Evolutionary conservation across 1,140 invertebrate species (phyloP).

Genomic region (Drosophila watanabei): DNA sequence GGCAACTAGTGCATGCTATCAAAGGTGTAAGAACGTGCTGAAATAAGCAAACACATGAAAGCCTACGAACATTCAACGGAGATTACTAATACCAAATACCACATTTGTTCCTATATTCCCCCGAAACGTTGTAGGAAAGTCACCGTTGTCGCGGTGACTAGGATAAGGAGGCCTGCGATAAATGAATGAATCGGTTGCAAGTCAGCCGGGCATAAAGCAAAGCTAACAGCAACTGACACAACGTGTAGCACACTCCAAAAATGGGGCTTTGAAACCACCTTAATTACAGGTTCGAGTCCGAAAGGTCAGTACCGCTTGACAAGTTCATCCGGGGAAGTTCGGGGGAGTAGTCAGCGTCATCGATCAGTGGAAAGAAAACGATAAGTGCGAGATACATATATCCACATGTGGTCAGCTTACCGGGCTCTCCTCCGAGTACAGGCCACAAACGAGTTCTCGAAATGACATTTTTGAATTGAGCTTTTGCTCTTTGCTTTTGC

Average conservation of each 20-base stretch:
- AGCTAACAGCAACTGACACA: constrained; percentile 9
- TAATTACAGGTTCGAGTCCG: not conserved
- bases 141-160: not conserved
- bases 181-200: constrained; percentile 10
- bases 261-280: not conserved
- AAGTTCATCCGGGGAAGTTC: not conserved
- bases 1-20: constrained; percentile 35
- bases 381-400: constrained; percentile 9
- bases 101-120: not conserved
- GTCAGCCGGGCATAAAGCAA: constrained; percentile 10
- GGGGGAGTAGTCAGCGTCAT: constrained; percentile 6
- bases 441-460: constrained; percentile 77
- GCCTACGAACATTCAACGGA: constrained; percentile 6
- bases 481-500: constrained; percentile 15
- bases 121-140: not conserved
- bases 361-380: constrained; percentile 9
- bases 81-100: constrained; percentile 31
- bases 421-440: constrained; percentile 74
- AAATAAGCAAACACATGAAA: constrained; percentile 16
- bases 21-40: constrained; percentile 32
- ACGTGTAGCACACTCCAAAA: not conserved
- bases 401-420: constrained; percentile 53
- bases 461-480: constrained; percentile 72
- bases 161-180: constrained; percentile 10
- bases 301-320: not conserved